Evolutionary conservation across 2,888 invertebrate species (phyloP), one percentile per base, ranked within the genome.

Genomic region (Chymomyza procnemis): DNA sequence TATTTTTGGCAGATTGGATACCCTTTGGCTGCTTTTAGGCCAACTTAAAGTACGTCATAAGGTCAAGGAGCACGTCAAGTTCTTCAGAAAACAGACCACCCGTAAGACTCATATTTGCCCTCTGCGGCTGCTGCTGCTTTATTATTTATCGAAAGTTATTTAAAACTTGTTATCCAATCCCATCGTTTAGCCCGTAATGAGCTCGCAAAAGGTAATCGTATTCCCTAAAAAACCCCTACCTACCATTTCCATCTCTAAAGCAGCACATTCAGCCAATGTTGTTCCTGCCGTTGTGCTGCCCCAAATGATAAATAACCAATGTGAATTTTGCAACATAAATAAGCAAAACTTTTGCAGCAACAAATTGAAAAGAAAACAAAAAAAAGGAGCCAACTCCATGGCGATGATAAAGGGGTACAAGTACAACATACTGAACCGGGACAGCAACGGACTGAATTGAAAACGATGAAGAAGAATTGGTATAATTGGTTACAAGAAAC

Each of bases 401-500:
- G 3, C 12, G 34, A 41, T 41, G 22, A 16, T 50, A 46, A 67
- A 73, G 26, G 61, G 47, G 19, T 59, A 52, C 56, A 48, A 67
- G 48, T 60, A 77, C 70, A 82, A 85, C 87, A 80, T 87, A 80
- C 79, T 87, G 87, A 87, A 85, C 21, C 48, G 14, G 73, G 77
- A 82, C 66, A 64, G 66, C 64, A 66, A 5, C 18, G 16, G 3
- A n/a, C 48, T 50, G 16, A 14, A 50, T 6, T 50, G 48, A 14
- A 63, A 63, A 54, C 52, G 47, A 64, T 16, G 19, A 61, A 50
- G 12, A 58, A 64, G 50, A 57, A 73, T 70, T 67, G 66, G 75
- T 84, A 77, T 84, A 88, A 88, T 83, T 83, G 83, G 85, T 86
- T 84, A 78, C 85, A 84, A 71, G 79, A 85, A 82, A 87, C 57